Percentiles rank a stretch among this genome's conserved stretches.
phyloP scores from a whole-genome alignment of 2,113 vertebrate species.

The Macrotus californicus region DNA sequence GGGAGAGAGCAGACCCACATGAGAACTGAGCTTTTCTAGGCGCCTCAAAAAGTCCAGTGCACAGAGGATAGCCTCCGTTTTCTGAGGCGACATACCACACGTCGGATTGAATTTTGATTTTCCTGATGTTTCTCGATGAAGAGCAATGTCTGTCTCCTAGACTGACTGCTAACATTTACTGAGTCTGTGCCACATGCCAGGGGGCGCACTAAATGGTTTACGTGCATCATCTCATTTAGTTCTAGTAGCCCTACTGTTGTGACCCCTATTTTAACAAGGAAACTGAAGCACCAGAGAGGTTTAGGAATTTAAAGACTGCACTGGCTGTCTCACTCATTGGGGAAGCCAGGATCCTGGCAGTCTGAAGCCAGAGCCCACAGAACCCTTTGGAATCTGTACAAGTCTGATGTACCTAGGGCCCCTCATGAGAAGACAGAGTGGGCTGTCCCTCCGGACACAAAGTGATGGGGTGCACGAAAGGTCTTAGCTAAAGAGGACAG shows the following conservation, averaged over 20 bases:
- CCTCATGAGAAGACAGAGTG: neutral
- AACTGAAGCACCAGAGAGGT: neutral
- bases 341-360: neutral
- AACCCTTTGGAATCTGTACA: neutral
- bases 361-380: neutral
- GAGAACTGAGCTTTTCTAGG: neutral
- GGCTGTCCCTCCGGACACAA: neutral
- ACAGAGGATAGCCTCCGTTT: neutral
- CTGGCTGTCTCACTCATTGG: neutral
- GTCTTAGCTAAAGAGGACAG: neutral
- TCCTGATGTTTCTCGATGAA: conserved; percentile 26
- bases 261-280: neutral
- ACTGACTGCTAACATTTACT: neutral
- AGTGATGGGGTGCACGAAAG: neutral
- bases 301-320: neutral
- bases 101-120: neutral
- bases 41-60: neutral
- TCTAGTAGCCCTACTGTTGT: neutral
- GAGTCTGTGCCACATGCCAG: neutral
- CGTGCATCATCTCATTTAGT: neutral
- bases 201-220: neutral
- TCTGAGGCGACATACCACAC: neutral
- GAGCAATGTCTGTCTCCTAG: neutral
- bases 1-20: neutral
- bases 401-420: neutral